phyloP scores from a whole-genome alignment of 35 echinoderm and acorn worm species.

The Ptychodera flava region DNA sequence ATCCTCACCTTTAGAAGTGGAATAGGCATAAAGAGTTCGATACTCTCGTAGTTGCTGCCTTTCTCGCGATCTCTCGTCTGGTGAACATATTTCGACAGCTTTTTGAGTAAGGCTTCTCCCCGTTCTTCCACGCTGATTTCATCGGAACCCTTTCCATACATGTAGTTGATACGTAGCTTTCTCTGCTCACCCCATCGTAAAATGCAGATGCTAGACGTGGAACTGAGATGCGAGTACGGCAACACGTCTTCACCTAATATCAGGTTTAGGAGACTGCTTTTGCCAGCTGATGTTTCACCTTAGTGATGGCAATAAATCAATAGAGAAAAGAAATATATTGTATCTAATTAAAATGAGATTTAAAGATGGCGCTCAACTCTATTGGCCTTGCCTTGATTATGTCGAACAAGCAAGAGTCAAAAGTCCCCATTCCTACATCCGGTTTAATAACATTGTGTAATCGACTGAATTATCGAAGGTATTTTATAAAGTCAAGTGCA shows the following conservation, averaged over 20 bases:
- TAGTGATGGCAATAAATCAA: no score
- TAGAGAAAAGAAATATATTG: no score
- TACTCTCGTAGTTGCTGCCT: neutral
- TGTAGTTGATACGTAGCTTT: neutral
- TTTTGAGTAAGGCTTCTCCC: neutral
- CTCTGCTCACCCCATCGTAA: neutral
- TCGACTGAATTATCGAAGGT: no score
- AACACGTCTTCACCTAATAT: neutral
- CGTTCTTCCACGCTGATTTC: neutral
- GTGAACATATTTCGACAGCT: neutral
- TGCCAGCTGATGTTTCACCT: neutral
- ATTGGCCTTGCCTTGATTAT: no score
- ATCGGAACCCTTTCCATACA: neutral
- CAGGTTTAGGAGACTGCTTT: neutral
- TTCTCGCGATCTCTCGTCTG: neutral
- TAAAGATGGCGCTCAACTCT: no score
- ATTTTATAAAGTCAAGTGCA: no score
- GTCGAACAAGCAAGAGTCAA: no score
- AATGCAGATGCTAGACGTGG: neutral
- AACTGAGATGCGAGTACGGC: neutral
- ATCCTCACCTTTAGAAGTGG: neutral
- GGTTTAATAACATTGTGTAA: no score
- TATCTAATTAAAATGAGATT: no score
- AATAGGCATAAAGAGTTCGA: neutral
- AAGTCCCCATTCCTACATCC: no score